Base-by-base conservation (phyloP, 2,113 vertebrate species). In the Cheilinus undulatus region DNA sequence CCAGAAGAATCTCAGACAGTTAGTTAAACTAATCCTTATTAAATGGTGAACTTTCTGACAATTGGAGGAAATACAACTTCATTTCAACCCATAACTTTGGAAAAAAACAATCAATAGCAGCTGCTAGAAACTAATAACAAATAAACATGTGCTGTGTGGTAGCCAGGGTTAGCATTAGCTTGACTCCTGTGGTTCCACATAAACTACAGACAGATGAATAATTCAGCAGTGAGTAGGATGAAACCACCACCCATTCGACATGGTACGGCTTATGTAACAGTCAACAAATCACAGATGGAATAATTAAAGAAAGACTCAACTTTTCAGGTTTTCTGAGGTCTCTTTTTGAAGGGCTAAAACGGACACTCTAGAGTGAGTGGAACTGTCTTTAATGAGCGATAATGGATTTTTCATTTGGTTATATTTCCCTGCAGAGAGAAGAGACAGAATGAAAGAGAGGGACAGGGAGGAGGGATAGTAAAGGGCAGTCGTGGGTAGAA, bases 391-490 rank as follows among this genome's bases (percentile, higher is more conserved):
- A 83, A 77, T 68, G 26, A 78, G 75, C 15, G 24, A 72, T 82
- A 56, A 75, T 85, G 56, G 78, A 76, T 76, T 84, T 80, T 66
- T 78, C 34, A 78, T 73, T 78, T 67, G 77, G 40, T 49, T 56
- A 56, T 60, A 60, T 82, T 60, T 84, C 75, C 75, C 75, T 30
- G 58, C 8, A 53, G 73, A 82, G 68, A 57, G 3, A 15, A 3
- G 45, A 30, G 45, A 30, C 22, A 19, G 43, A 49, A 20, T 22
- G 36, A 71, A 36, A 34, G 19, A 5, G 49, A 36, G 23, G 78
- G 60, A 76, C 28, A 15, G 45, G 58, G 58, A 42, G 50, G 32
- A 28, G 57, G 36, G 69, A 42, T 7, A 59, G 73, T 54, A 53
- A 84, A 71, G 60, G 69, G 69, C 43, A 61, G 67, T 4, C 42